A percentile compares a stretch with the other conserved stretches of the same genome.
phyloP scores from a whole-genome alignment of 2,888 invertebrate genomes.

The Pyrrhosoma nymphula region DNA sequence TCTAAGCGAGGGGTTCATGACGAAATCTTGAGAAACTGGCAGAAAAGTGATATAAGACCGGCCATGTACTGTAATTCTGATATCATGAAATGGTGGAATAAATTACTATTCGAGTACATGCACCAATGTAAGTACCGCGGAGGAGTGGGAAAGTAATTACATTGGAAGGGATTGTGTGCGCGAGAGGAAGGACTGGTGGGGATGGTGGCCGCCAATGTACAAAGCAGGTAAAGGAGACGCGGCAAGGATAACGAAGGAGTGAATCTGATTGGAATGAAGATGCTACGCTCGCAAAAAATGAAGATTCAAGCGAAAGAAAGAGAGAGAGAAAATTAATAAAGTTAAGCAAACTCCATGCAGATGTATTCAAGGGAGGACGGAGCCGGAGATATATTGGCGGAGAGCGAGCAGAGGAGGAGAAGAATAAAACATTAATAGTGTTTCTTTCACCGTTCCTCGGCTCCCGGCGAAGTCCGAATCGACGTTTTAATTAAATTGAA shows the following conservation, averaged over 20 bases:
- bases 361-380: conserved; percentile 27
- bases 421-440: conserved; percentile 19
- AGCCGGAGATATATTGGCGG: conserved; percentile 34
- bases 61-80: neutral
- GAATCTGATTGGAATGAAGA: neutral
- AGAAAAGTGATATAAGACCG: neutral
- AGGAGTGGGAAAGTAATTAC: neutral
- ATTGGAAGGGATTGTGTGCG: neutral
- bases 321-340: conserved; percentile 43
- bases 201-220: neutral
- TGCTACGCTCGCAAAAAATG: neutral
- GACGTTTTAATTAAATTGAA: conserved; percentile 57
- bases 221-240: neutral
- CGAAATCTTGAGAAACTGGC: neutral
- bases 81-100: neutral
- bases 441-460: conserved; percentile 11
- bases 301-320: neutral
- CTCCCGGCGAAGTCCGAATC: neutral
- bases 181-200: no score
- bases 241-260: neutral
- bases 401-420: neutral
- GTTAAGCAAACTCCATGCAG: conserved; percentile 48
- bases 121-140: neutral
- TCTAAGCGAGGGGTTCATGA: neutral
- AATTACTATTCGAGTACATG: neutral